Conservation (phyloP, 2,888 invertebrate species). For the Toxonevra muliebris region DNA sequence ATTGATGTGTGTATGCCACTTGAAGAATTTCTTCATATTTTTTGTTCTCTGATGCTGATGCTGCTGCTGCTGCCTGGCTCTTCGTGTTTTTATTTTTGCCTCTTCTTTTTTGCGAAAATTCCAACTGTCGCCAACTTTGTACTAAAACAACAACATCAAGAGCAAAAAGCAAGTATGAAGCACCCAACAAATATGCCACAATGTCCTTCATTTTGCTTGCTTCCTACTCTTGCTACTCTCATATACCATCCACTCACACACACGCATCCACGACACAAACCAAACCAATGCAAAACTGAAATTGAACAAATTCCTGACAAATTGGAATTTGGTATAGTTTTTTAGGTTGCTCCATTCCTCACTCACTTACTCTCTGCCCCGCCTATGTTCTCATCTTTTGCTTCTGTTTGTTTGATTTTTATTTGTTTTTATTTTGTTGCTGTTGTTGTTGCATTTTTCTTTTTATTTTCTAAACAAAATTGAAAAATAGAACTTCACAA, state of each 20-base stretch:
- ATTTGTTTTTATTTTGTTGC: conserved; percentile 8
- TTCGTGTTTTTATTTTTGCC: not conserved
- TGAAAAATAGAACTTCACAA: conserved; percentile 59
- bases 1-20: not conserved
- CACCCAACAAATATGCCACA: too few species aligned
- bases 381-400: not conserved
- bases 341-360: conserved; percentile 29
- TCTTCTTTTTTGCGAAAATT: conserved; percentile 5
- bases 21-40: not conserved
- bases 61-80: not conserved
- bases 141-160: conserved; percentile 24
- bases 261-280: not conserved
- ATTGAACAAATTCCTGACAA: conserved; percentile 63
- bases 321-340: conserved; percentile 61
- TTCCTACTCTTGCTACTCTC: too few species aligned
- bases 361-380: not conserved
- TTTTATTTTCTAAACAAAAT: conserved; percentile 37
- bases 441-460: conserved; percentile 5
- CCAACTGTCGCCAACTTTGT: conserved; percentile 33
- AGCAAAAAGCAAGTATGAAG: not conserved
- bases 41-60: not conserved
- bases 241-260: too few species aligned
- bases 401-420: conserved; percentile 9
- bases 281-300: conserved; percentile 52
- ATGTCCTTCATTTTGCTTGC: too few species aligned